Base-by-base conservation (phyloP, 1,140 invertebrate genomes). In the Tyrophagus putrescentiae region DNA sequence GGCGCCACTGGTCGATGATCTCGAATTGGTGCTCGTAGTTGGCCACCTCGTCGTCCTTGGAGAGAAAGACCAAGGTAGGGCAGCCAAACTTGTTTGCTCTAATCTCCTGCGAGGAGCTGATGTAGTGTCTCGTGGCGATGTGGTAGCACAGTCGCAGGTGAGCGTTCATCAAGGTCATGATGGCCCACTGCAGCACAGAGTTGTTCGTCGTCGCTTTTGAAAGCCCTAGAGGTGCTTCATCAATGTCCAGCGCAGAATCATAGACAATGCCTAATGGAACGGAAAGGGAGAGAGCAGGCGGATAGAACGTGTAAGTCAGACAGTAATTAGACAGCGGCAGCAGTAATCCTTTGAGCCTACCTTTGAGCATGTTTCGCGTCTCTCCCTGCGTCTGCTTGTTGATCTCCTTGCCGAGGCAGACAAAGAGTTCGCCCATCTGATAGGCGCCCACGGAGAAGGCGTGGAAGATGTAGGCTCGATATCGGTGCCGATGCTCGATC, bases 141-240 rank as follows among this genome's bases (percentile, higher is more conserved):
- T 84, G 78, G 64, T 87, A 78, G 73, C 86, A 86, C 58, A 79
- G 79, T 72, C 79, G 80, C 74, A 88, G 67, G 67, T 89, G 85
- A 67, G 83, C 83, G 41, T 82, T 84, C 70, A 72, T 13, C 50
- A 33, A 16, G 16, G 33, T 23, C 6, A 16, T 13, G 52, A 56
- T 69, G 67, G 21, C 39, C 36, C 44, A 65, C 57, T 34, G 69
- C n/a, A 61, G 36, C 7, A 62, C 18, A 7, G 57, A 9, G 27
- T 62, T 62, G 5, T 21, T 62, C 11, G 54, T 62, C 1, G 45
- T 45, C 9, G 57, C 41, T 28, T 62, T 62, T 16, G 60, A 60
- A 18, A 62, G 21, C 23, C 60, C 60, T 1, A 62, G 18, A 16
- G 57, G 32, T 6, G 56, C 41, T 23, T 61, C 60, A 9, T 63